Evolutionary conservation across 2,888 invertebrate species (phyloP).

Genomic region (Nomada lathburiana): DNA sequence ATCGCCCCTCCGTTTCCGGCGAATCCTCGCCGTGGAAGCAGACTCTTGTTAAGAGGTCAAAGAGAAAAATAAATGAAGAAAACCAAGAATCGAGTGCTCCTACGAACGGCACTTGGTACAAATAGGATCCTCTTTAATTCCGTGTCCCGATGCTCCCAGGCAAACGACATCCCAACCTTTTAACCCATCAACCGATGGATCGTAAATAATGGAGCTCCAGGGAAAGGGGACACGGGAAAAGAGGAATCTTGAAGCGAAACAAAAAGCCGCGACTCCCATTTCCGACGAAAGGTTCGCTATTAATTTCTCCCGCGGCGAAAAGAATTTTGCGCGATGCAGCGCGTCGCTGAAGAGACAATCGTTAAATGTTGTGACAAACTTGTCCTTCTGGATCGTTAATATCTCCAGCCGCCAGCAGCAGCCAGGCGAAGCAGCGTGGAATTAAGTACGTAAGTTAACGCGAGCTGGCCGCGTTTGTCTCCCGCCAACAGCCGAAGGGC

Average conservation of each 20-base stretch:
- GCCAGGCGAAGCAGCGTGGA: constrained; percentile 31
- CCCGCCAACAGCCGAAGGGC: constrained; percentile 4
- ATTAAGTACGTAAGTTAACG: constrained; percentile 38
- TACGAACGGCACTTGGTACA: constrained; percentile 19
- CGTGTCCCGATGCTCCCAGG: constrained; percentile 1
- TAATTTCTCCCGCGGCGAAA: constrained; percentile 11
- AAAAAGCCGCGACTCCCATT: background rate
- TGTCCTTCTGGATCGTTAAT: constrained; percentile 41
- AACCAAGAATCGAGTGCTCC: constrained; percentile 32
- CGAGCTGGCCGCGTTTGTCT: constrained; percentile 25
- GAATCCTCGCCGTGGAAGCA: constrained; percentile 20
- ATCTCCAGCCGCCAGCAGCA: constrained; percentile 15
- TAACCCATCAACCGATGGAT: constrained; percentile 32
- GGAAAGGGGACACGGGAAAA: constrained; percentile 10
- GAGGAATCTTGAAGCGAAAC: background rate
- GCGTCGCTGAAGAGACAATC: constrained; percentile 27
- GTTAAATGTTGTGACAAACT: constrained; percentile 38
- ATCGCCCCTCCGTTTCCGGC: background rate
- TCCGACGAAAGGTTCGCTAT: constrained; percentile 8
- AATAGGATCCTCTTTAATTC: constrained; percentile 22
- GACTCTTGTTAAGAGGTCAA: constrained; percentile 41
- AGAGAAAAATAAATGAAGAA: constrained; percentile 58
- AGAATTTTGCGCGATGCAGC: background rate
- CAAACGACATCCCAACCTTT: constrained; percentile 35
- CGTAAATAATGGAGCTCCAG: constrained; percentile 31